Evolutionary conservation across 1,140 invertebrate species (phyloP), one percentile per base, ranked within the genome.

Genomic region (Heterodera schachtii): DNA sequence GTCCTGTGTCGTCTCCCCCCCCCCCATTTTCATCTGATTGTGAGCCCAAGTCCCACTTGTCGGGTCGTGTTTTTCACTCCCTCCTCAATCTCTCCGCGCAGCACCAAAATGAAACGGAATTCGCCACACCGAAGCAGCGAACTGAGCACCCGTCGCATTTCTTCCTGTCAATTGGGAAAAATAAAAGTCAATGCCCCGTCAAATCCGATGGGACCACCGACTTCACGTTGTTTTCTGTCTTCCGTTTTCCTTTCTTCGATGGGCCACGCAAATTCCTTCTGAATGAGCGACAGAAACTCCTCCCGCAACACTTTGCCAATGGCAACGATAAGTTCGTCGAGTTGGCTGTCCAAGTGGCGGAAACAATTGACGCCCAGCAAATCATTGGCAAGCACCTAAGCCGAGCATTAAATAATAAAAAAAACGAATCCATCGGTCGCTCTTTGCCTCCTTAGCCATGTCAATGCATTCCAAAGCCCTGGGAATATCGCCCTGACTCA

Each of bases 221-320:
- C 16, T 79, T 79, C 43, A 46, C n/a, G 70, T 70, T 16, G 60
- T 44, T 11, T 66, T 11, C 60, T 41, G 43, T 44, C 21, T 69
- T 79, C 80, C 44, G 84, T 94, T 92, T 78, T n/a, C 73, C 91
- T 92, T 82, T 93, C 92, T 31, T 94, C 92, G 43, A 93, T 87
- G 6, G 95, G 95, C 85, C 95, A 92, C 91, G 97, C 97, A 49
- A 98, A 92, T 91, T 98, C 96, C 9, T 94, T 93, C 9, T 96
- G 94, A 69, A 96, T 93, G 90, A 96, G 96, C 84, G 94, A 93
- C 87, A 95, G 94, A 91, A 98, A 98, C 90, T 99, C 97, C 73
- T 95, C 95, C 75, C 94, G 94, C 82, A 99, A 92, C 95, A 99
- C 97, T 91, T 96, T 96, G 87, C 98, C 95, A 86, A 99, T 98